Evolutionary conservation across 2,797 vertebrate genomes (phyloP), one percentile per base, ranked within the genome.

Genomic region (Rhinichthys osculus): DNA sequence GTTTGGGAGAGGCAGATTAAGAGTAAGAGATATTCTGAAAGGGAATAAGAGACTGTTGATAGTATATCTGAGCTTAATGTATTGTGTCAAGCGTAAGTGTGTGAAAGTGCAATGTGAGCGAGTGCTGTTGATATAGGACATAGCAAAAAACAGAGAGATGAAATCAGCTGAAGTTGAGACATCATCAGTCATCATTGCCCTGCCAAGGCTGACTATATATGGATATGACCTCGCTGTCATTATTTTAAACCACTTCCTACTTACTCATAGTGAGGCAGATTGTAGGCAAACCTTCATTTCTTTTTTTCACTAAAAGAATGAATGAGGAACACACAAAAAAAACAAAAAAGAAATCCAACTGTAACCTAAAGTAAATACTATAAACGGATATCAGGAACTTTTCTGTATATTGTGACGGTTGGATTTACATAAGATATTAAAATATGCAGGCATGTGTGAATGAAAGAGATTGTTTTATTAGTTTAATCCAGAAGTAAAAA

Each of bases 121-220:
- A 78, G 85, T 40, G 47, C 44, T 54, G 66, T 72, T 70, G 84
- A 38, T 30, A 82, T 72, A 78, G 71, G 35, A 66, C 7, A 83
- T 74, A 17, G 54, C 83, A 81, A 33, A 85, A 87, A 67, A 91
- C 81, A 86, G 85, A 87, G 83, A 81, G 77, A 83, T 42, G 76
- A 85, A 84, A 71, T 76, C 85, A 87, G 64, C 70, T 76, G 52
- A 84, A 85, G 84, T 59, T 80, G 74, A 86, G 78, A 85, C 84
- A 87, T 79, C 84, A 67, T 79, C 86, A 85, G 81, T 91, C 89
- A 91, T 85, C 87, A 70, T 85, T 91, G 87, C 90, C 85, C 84
- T 84, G 87, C 87, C 83, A 89, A 85, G 78, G 40, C 88, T 86
- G 88, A 87, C 89, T 92, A 90, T 90, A 88, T 91, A 91, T 90